Evolutionary conservation across 2,113 vertebrate genomes (phyloP), one percentile per base, ranked within the genome.

Genomic region (Uropsilus gracilis): DNA sequence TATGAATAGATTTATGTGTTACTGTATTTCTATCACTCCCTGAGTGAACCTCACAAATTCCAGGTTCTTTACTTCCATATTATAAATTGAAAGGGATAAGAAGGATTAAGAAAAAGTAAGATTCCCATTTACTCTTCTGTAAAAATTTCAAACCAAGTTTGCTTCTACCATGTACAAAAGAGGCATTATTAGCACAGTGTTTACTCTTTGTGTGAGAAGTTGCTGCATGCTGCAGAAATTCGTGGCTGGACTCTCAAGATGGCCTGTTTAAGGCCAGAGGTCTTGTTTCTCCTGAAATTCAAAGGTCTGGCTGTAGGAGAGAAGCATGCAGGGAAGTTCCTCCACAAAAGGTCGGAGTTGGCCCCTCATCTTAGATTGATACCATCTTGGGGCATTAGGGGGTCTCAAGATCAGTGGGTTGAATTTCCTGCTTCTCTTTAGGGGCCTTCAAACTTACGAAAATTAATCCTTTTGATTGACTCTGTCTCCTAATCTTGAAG

Each of bases 391-490:
- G 97, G 94, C 95, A 96, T 46, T 37, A 81, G 97, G 91, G 95
- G 32, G 42, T 91, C 95, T 97, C 61, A 89, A 91, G 92, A 97
- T 97, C 95, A 96, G 94, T 95, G 84, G 94, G 71, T 63, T 96
- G 91, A 95, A 96, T 97, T 97, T 94, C 39, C 95, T 97, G 92
- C 80, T 55, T 95, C 76, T 85, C 57, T 96, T 96, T 87, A 85
- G 66, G 90, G 86, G 76, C 59, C 91, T 96, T 94, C 94, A 96
- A 71, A 95, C 96, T 95, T 93, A 96, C 30, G 96, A 95, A 96
- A 97, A 94, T 96, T 96, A 97, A 97, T 97, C 95, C 94, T 92
- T 97, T 97, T 96, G 94, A 96, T 92, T 96, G 90, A 97, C 92
- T 97, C 91, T 77, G 80, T 94, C 75, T 87, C 93, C 80, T 96